Percentiles rank a stretch among this genome's conserved stretches.
Evolutionary conservation across 2,888 invertebrate species (phyloP).

Genomic region (Aporophyla lueneburgensis): DNA sequence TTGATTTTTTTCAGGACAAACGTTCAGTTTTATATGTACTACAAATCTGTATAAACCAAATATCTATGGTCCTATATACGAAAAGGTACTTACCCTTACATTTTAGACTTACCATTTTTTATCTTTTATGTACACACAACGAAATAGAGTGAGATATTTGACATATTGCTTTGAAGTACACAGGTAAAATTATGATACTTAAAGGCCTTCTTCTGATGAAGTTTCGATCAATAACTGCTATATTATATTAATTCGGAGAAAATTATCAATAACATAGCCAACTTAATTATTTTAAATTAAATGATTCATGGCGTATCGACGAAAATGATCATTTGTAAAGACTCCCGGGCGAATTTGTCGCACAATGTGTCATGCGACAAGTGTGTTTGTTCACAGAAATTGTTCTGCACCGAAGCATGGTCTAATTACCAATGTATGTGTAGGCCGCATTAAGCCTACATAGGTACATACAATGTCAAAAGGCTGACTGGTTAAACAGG

Average conservation of each 20-base stretch:
- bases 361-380: too few species aligned
- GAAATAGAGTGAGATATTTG: neutral
- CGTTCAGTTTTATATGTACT: too few species aligned
- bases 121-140: neutral
- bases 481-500: neutral
- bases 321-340: neutral
- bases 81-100: neutral
- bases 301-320: neutral
- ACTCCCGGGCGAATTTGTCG: neutral
- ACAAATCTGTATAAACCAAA: neutral
- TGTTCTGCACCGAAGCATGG: neutral
- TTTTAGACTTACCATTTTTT: neutral
- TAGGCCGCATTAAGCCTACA: too few species aligned
- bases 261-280: neutral
- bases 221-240: neutral
- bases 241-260: neutral
- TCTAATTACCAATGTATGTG: too few species aligned
- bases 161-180: neutral
- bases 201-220: neutral
- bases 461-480: too few species aligned
- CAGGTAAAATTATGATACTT: neutral
- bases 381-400: too few species aligned
- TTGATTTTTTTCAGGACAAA: too few species aligned
- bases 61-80: neutral
- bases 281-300: slow-evolving; percentile 18